phyloP scores from a whole-genome alignment of 2,797 vertebrate genomes.

The Chrosomus eos region DNA sequence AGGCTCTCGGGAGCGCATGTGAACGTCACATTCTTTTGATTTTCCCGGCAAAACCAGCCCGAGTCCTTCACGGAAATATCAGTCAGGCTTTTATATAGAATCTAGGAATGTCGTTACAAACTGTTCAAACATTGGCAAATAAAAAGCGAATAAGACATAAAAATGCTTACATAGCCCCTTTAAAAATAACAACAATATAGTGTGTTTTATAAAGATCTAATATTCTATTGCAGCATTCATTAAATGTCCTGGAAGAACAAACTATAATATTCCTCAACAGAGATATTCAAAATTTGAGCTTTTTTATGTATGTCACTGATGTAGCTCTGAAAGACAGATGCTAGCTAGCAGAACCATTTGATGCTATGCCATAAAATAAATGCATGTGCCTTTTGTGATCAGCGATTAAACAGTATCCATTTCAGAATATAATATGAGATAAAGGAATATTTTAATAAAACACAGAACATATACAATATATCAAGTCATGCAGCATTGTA shows the following conservation, averaged over 20 bases:
- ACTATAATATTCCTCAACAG: not conserved
- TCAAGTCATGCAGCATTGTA: constrained; percentile 13
- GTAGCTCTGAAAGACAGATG: not conserved
- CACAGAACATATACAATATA: constrained; percentile 15
- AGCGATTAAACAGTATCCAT: not conserved
- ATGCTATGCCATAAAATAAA: not conserved
- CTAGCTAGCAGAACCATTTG: not conserved
- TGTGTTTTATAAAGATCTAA: not conserved
- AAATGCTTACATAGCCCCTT: not conserved
- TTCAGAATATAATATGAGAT: not conserved
- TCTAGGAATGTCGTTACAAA: not conserved
- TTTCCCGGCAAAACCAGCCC: too few species aligned
- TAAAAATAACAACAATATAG: not conserved
- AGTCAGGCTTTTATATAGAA: not conserved
- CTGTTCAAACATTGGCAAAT: not conserved
- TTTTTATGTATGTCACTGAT: not conserved
- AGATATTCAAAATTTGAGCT: not conserved
- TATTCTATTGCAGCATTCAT: not conserved
- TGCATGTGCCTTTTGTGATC: not conserved
- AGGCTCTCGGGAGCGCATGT: too few species aligned
- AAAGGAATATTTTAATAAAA: not conserved
- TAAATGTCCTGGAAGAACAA: not conserved
- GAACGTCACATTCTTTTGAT: too few species aligned
- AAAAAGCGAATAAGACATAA: not conserved
- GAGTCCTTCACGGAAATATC: too few species aligned